phyloP scores from a whole-genome alignment of 2,113 vertebrate genomes.

The Syngnathus scovelli region DNA sequence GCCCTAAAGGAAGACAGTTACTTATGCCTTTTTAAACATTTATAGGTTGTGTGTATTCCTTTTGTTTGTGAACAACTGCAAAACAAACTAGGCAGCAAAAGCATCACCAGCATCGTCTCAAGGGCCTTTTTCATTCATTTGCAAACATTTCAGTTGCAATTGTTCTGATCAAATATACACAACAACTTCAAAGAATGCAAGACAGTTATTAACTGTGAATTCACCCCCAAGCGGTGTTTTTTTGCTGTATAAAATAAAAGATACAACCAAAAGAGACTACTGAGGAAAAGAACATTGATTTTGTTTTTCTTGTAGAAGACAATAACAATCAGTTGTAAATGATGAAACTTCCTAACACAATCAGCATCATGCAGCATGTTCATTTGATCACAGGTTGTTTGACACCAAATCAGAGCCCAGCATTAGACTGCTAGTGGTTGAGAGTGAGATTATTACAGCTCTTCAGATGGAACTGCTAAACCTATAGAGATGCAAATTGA shows the following conservation, averaged over 20 bases:
- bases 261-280: not conserved
- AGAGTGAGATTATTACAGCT: not conserved
- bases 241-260: not conserved
- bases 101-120: not conserved
- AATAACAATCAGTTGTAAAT: not conserved
- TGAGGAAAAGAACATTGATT: not conserved
- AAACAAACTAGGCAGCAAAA: not conserved
- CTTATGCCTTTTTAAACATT: not conserved
- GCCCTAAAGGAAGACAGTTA: not conserved
- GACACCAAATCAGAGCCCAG: too few species aligned
- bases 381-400: too few species aligned
- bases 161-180: not conserved
- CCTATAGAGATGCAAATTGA: not conserved
- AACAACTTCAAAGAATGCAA: not conserved
- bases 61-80: not conserved
- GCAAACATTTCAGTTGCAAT: conserved; percentile 12
- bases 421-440: not conserved
- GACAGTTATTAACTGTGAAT: not conserved
- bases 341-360: not conserved
- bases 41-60: not conserved
- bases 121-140: conserved; percentile 14
- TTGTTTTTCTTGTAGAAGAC: not conserved
- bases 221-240: not conserved
- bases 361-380: not conserved
- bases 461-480: not conserved